Evolutionary conservation across 2,113 vertebrate species (phyloP).

Genomic region (Lichenostomus cassidix): DNA sequence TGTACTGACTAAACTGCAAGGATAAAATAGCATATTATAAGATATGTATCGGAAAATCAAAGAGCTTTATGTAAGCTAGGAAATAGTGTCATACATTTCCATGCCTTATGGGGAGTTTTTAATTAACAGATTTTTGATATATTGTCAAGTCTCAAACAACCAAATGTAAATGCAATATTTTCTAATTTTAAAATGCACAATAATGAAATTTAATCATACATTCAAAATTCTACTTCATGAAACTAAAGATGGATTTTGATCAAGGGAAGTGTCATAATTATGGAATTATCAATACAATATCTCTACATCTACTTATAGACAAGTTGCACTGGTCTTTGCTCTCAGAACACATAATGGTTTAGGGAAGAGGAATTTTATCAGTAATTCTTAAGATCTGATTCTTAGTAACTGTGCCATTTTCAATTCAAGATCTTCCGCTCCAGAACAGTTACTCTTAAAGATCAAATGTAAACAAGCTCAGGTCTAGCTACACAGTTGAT

Average conservation of each 20-base stretch:
- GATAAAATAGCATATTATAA: conserved; percentile 14
- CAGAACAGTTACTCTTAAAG: background rate
- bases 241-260: background rate
- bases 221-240: background rate
- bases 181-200: background rate
- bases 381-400: background rate
- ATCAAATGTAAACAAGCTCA: background rate
- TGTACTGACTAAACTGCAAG: background rate
- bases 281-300: background rate
- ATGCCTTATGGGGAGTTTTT: background rate
- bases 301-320: background rate
- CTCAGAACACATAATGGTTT: background rate
- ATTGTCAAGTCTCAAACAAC: background rate
- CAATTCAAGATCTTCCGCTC: background rate
- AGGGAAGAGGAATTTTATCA: background rate
- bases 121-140: conserved; percentile 10
- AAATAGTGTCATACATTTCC: background rate
- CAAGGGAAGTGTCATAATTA: background rate
- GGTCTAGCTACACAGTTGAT: background rate
- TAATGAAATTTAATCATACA: background rate
- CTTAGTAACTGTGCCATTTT: background rate
- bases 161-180: background rate
- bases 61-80: background rate
- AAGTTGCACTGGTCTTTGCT: background rate
- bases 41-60: conserved; percentile 1